Conservation (phyloP, 2,888 invertebrate species). For the Acleris holmiana region DNA sequence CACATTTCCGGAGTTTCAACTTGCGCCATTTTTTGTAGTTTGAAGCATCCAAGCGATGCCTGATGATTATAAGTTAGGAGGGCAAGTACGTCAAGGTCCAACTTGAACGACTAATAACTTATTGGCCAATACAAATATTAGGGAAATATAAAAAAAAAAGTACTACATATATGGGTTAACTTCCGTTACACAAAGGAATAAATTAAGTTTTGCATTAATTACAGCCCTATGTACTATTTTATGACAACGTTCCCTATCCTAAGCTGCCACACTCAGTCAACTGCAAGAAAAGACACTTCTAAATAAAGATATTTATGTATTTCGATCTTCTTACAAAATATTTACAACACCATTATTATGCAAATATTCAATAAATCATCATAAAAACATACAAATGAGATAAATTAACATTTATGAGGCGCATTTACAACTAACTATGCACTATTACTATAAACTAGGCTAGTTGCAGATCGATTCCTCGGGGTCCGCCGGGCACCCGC, state of each 20-base stretch:
- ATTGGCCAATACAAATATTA: not conserved
- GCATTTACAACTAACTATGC: constrained; percentile 69
- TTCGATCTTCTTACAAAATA: constrained; percentile 80
- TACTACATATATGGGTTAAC: too few species aligned
- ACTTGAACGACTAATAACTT: not conserved
- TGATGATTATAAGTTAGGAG: constrained; percentile 4
- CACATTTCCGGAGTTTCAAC: constrained; percentile 20
- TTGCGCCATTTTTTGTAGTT: constrained; percentile 19
- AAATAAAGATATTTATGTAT: constrained; percentile 81
- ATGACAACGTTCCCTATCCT: too few species aligned
- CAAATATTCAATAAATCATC: constrained; percentile 77
- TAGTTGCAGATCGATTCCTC: constrained; percentile 69
- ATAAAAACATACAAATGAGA: constrained; percentile 76
- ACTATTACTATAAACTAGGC: constrained; percentile 57
- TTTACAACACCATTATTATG: constrained; percentile 81
- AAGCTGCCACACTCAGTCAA: too few species aligned
- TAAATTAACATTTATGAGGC: constrained; percentile 74
- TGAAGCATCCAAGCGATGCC: constrained; percentile 1
- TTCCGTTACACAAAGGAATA: too few species aligned
- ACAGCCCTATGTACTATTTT: too few species aligned
- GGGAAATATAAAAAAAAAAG: too few species aligned
- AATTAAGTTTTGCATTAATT: too few species aligned
- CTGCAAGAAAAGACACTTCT: constrained; percentile 56
- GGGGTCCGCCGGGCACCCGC: constrained; percentile 60
- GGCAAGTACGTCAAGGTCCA: constrained; percentile 5